Percentiles rank a stretch among this genome's conserved stretches.
Conservation (phyloP, 1,140 invertebrate genomes). For the Bombyx mandarina region DNA sequence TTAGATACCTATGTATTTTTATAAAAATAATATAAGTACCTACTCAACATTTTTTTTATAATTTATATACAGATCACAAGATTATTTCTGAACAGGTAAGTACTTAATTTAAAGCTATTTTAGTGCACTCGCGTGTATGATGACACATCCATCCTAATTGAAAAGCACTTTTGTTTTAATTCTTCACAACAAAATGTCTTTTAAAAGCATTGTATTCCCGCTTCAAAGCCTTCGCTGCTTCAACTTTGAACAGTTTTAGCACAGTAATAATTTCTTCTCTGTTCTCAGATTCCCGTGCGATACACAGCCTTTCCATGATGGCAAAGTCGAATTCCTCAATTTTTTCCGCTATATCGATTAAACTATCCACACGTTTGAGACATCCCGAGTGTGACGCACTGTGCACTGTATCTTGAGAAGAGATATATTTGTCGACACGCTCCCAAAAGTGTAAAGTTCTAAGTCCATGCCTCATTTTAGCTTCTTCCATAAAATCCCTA, state of each 20-base stretch:
- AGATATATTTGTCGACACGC: conserved; percentile 45
- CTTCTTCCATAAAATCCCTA: conserved; percentile 60
- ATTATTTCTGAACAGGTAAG: too few relatives aligned
- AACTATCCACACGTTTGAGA: conserved; percentile 36
- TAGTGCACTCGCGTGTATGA: too few relatives aligned
- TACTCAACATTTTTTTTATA: too few relatives aligned
- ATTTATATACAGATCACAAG: too few relatives aligned
- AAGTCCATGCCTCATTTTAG: conserved; percentile 50
- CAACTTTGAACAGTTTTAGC: conserved; percentile 50
- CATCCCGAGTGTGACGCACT: conserved; percentile 29
- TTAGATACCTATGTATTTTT: too few relatives aligned
- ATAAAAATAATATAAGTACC: too few relatives aligned
- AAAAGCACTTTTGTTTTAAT: conserved; percentile 11
- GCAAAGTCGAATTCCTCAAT: conserved; percentile 61
- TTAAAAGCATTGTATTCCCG: conserved; percentile 56
- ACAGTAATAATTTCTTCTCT: conserved; percentile 48
- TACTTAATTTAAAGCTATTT: too few relatives aligned
- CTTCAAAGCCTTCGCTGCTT: conserved; percentile 49
- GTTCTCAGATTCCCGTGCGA: conserved; percentile 42
- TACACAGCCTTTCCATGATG: conserved; percentile 49
- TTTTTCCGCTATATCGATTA: conserved; percentile 51
- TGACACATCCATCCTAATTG: too few relatives aligned
- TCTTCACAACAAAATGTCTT: conserved; percentile 38
- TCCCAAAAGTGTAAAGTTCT: conserved; percentile 56
- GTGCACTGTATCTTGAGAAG: conserved; percentile 36